Percentiles rank a stretch among this genome's conserved stretches.
Conservation (phyloP, 30 jellyfish, hydroid and myxozoan species). For the Nemopilema nomurai region DNA sequence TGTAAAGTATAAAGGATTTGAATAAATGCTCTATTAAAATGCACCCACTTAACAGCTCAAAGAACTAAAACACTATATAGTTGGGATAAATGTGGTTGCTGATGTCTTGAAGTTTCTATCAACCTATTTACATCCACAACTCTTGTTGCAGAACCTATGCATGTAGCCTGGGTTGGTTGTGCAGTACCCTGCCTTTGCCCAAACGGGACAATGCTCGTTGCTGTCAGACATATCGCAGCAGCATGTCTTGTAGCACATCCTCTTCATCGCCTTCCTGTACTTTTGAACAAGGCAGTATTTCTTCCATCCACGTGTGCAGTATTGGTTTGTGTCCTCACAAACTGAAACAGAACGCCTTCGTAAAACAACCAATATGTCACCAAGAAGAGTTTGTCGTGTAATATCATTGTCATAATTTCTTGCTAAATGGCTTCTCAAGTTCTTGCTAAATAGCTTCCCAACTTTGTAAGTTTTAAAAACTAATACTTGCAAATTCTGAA, state of each 20-base stretch:
- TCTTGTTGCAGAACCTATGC: slow-evolving; percentile 62
- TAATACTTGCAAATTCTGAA: no score
- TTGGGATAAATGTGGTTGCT: background rate
- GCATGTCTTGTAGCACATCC: slow-evolving; percentile 51
- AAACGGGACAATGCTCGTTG: slow-evolving; percentile 13
- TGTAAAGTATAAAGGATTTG: no score
- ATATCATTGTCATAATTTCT: background rate
- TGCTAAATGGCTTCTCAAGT: no score
- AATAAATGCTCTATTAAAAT: no score
- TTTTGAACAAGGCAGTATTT: slow-evolving; percentile 7
- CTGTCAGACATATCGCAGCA: slow-evolving; percentile 38
- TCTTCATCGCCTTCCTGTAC: slow-evolving; percentile 36
- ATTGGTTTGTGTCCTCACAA: slow-evolving; percentile 10
- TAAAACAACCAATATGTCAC: no score
- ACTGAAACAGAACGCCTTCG: slow-evolving; percentile 10
- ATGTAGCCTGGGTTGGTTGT: slow-evolving; percentile 44
- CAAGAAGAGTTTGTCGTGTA: no score
- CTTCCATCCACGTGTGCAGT: slow-evolving; percentile 43
- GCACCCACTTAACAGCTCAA: no score
- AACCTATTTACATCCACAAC: slow-evolving; percentile 40
- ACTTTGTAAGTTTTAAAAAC: no score
- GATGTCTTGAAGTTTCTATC: background rate
- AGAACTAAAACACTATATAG: no score
- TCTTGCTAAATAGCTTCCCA: no score
- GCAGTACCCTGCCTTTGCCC: slow-evolving; percentile 78